Evolutionary conservation across 2,113 vertebrate species (phyloP), one percentile per base, ranked within the genome.

Genomic region (Engraulis encrasicolus): DNA sequence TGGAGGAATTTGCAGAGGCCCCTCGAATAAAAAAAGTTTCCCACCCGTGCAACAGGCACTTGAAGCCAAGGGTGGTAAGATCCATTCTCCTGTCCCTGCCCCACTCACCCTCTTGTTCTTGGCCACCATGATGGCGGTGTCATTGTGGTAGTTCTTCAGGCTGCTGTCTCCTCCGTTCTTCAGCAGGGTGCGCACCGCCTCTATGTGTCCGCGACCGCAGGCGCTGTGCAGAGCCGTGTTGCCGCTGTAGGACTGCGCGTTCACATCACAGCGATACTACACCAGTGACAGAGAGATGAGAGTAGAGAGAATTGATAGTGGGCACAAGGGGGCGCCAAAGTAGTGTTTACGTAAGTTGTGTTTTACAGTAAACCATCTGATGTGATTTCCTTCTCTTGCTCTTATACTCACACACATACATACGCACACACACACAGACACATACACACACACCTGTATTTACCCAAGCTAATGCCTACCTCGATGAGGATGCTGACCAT

Each of bases 111-210:
- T 93, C 86, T 96, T 96, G 91, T 96, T 96, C 83, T 94, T 97
- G 45, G 97, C 95, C 91, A 98, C 96, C 94, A 96, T 97, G 78
- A 97, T 92, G 0, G 96, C 94, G 0, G 97, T 98, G 92, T 98
- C 97, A 0, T 98, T 98, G 90, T 98, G 96, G 61, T 96, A 96
- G 91, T 97, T 98, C 92, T 98, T 98, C 82, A 98, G 90, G 86
- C 95, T 95, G 78, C 95, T 95, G 91, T 98, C 96, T 0, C 97
- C 97, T 19, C 97, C 96, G 12, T 93, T 97, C 81, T 95, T 95
- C 52, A 97, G 92, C 85, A 98, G 92, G 6, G 95, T 88, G 5
- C 96, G 88, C 78, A 96, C 94, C 0, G 95, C 95, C 38, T 96
- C 96, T 78, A 95, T 90, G 54, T 97, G 95, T 11, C 96, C 97